phyloP scores from a whole-genome alignment of 2,113 vertebrate species.

The Pseudonaja textilis region DNA sequence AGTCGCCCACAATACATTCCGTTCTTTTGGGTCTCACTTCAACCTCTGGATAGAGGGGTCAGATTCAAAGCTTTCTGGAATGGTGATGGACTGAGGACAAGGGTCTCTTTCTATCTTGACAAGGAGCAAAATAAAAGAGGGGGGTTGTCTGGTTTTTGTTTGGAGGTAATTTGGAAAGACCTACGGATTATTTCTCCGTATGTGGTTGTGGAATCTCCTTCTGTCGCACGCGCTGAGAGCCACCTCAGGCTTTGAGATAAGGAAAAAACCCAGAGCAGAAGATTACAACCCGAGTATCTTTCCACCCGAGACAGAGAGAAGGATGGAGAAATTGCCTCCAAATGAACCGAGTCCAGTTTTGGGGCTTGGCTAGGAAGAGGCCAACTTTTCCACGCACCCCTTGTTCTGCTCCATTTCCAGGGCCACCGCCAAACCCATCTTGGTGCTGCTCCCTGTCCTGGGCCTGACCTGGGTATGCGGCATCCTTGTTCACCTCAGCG shows the following conservation, averaged over 20 bases:
- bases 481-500: conserved; percentile 83
- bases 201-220: neutral
- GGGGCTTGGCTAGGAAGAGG: no score
- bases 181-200: neutral
- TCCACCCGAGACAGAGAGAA: neutral
- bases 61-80: neutral
- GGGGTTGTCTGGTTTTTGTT: neutral
- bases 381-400: no score
- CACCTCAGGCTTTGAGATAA: no score
- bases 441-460: conserved; percentile 86
- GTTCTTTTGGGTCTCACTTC: no score
- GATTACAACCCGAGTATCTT: neutral
- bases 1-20: neutral
- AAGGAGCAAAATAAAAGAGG: neutral
- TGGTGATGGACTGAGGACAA: neutral
- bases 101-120: neutral
- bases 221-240: no score
- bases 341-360: neutral
- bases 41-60: no score
- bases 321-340: neutral
- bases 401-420: conserved; percentile 49
- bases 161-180: neutral
- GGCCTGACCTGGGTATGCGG: conserved; percentile 91
- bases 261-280: no score
- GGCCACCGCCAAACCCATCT: conserved; percentile 82